These are phyloP conservation scores for Lacanobia oleracea DNA, from an alignment of 2,888 invertebrate species.

Conservation along the genomic window DNA sequence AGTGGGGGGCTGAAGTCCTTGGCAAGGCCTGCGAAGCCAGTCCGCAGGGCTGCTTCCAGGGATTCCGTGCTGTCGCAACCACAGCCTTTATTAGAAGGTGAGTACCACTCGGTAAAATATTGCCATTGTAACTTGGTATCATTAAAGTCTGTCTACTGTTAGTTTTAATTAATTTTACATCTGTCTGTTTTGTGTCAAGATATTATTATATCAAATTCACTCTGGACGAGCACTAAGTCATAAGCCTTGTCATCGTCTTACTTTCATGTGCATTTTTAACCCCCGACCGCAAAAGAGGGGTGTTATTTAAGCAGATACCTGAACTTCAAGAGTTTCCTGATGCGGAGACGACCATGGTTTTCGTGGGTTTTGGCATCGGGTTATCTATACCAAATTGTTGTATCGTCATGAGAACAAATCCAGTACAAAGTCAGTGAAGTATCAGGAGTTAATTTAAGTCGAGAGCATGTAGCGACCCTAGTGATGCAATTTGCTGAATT, in stretches of 20 bases:
- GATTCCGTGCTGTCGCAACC: constrained; percentile 88
- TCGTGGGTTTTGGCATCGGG: not conserved
- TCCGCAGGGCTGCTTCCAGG: constrained; percentile 85
- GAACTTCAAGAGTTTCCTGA: not conserved
- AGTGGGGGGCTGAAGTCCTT: constrained; percentile 87
- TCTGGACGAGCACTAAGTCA: not conserved
- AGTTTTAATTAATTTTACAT: too few relatives aligned
- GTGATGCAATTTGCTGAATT: too few relatives aligned
- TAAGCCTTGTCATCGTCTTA: too few relatives aligned
- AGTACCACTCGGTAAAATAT: constrained; percentile 22
- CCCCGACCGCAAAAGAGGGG: too few relatives aligned
- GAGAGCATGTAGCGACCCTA: too few relatives aligned
- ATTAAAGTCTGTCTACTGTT: too few relatives aligned
- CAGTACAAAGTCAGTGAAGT: too few relatives aligned
- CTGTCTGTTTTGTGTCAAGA: too few relatives aligned
- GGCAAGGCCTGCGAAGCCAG: constrained; percentile 84
- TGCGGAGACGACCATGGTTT: not conserved
- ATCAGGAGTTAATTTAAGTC: not conserved
- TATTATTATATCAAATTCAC: too few relatives aligned
- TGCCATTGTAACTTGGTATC: not conserved
- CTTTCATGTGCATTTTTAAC: too few relatives aligned
- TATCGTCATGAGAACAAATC: too few relatives aligned
- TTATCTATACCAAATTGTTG: not conserved
- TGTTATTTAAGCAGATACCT: too few relatives aligned
- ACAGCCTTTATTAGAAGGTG: constrained; percentile 87